A percentile compares a stretch with the other conserved stretches of the same genome.
These are phyloP conservation scores for Drosophila mercatorum DNA, from an alignment of 2,888 invertebrate species.

Conservation along the genomic window DNA sequence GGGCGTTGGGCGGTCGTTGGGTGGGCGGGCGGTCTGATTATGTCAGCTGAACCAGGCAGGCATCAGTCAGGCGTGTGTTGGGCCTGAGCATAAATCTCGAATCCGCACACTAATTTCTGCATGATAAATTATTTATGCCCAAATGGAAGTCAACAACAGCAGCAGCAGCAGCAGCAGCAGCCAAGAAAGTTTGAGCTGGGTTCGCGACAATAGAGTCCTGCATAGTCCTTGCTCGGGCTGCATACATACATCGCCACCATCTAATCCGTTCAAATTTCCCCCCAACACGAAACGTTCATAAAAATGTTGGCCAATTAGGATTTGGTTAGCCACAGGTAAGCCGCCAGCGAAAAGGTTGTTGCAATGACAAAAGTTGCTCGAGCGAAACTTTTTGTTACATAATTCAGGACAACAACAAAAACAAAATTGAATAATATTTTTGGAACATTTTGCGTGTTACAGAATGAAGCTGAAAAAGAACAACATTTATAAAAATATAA, in stretches of 20 bases:
- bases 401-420: too few relatives aligned
- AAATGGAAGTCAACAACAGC: slow-evolving; percentile 56
- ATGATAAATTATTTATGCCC: slow-evolving; percentile 83
- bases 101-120: slow-evolving; percentile 80
- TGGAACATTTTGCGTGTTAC: too few relatives aligned
- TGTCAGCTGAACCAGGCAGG: slow-evolving; percentile 59
- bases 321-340: slow-evolving; percentile 17
- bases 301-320: slow-evolving; percentile 41
- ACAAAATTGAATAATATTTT: too few relatives aligned
- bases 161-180: slow-evolving; percentile 17
- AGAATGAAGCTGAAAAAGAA: too few relatives aligned
- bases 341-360: not conserved
- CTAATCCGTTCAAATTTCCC: slow-evolving; percentile 55
- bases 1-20: not conserved
- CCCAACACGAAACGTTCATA: slow-evolving; percentile 61
- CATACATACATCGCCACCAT: not conserved
- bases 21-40: slow-evolving; percentile 27
- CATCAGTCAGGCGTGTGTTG: slow-evolving; percentile 55
- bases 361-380: too few relatives aligned
- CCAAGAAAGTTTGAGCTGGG: slow-evolving; percentile 21
- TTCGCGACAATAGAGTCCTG: not conserved
- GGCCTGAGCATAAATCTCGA: slow-evolving; percentile 53
- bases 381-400: too few relatives aligned
- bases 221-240: too few relatives aligned
- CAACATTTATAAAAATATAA: too few relatives aligned